Conservation (phyloP, 2,113 vertebrate genomes). For the Rhombomys opimus region DNA sequence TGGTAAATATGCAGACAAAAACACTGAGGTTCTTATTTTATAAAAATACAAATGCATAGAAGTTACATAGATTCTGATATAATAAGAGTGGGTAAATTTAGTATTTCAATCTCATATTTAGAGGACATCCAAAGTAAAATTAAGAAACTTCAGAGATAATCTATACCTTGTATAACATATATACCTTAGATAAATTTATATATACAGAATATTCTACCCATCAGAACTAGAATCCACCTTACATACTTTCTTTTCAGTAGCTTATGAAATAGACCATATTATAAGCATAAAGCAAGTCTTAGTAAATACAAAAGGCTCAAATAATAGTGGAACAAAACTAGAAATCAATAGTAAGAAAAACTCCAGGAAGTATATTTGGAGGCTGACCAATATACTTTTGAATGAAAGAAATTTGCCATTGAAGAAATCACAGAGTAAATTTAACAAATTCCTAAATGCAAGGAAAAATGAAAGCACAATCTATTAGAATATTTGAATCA, state of each 20-base stretch:
- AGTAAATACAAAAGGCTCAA: not conserved
- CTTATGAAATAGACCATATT: not conserved
- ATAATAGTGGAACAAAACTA: not conserved
- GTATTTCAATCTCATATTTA: not conserved
- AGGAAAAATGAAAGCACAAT: not conserved
- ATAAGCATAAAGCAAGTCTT: not conserved
- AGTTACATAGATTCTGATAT: not conserved
- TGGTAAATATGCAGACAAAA: not conserved
- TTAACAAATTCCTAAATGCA: not conserved
- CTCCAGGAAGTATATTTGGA: not conserved
- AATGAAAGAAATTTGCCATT: not conserved
- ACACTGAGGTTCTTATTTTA: not conserved
- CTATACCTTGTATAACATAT: not conserved
- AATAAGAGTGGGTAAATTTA: not conserved
- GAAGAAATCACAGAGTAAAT: not conserved
- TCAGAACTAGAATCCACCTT: not conserved
- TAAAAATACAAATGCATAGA: not conserved
- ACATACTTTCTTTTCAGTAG: not conserved
- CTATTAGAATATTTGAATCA: not conserved
- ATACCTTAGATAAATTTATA: not conserved
- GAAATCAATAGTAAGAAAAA: not conserved
- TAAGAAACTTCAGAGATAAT: not conserved
- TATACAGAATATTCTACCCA: not conserved
- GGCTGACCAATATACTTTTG: not conserved
- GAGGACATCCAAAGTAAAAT: not conserved